Evolutionary conservation across 1,140 invertebrate species (phyloP), one percentile per base, ranked within the genome.

Genomic region (Drosophila asahinai): DNA sequence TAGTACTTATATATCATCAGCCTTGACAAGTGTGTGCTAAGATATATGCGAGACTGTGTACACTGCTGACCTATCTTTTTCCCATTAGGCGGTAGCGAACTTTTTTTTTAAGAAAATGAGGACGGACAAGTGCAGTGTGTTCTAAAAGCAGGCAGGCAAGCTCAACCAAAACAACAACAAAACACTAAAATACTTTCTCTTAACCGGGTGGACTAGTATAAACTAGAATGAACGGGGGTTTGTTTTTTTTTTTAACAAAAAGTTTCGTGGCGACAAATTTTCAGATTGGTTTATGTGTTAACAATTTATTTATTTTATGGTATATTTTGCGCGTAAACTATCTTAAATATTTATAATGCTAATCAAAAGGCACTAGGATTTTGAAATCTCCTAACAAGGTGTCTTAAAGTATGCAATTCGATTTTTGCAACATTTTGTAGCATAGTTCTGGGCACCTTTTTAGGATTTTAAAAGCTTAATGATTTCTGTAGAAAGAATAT

Each of bases 41-140:
- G 30, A 54, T 55, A 36, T 47, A 47, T 63, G 33, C 11, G 14
- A 22, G 36, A 19, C 42, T 38, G 30, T 36, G 42, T 47, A 38
- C 43, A 27, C 62, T 15, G 43, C 60, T 65, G 66, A 68, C 61
- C 66, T 65, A 65, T 65, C 66, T 68, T 38, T 67, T 38, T 19
- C 22, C 48, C 48, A 52, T 66, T 67, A 45, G 62, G 38, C 43
- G 25, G 33, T n/a, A 25, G 42, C 33, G 22, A 48, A 48, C 22
- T 38, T 65, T 64, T 67, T 64, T 64, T 64, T 67, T 64, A 38
- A 30, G 43, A 67, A 67, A 67, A 49, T 65, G 63, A 65, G 63
- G 40, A 65, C 63, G 22, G 43, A 47, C 33, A 65, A 67, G 43
- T 67, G 60, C 63, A 65, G 63, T 62, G 63, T 62, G 58, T 33